These are phyloP conservation scores for Apteryx owenii DNA, from an alignment of 2,113 vertebrate genomes.

Conservation along the genomic window DNA sequence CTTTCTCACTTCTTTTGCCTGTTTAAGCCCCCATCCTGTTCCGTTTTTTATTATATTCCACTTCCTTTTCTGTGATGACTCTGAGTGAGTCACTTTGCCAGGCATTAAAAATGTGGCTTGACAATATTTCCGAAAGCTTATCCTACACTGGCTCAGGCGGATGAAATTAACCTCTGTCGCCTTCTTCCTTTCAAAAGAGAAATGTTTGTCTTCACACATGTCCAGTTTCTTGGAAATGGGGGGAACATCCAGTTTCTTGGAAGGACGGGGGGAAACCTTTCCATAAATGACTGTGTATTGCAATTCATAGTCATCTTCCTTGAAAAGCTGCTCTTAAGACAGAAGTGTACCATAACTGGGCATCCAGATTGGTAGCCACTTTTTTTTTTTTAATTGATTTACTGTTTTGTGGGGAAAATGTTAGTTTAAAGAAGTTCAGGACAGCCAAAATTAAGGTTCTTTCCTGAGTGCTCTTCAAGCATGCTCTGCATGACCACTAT, in stretches of 20 bases:
- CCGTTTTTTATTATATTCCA: constrained; percentile 70
- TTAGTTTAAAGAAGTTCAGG: background rate
- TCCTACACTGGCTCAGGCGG: constrained; percentile 1
- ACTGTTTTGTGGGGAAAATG: background rate
- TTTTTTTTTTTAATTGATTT: background rate
- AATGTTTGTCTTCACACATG: background rate
- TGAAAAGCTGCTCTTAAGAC: background rate
- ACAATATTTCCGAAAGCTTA: constrained; percentile 45
- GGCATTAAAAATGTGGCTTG: constrained; percentile 51
- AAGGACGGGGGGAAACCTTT: background rate
- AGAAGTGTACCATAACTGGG: background rate
- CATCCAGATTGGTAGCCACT: background rate
- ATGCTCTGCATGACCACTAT: background rate
- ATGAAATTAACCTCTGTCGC: constrained; percentile 64
- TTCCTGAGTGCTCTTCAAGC: background rate
- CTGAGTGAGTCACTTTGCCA: constrained; percentile 66
- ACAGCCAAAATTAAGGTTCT: constrained; percentile 19
- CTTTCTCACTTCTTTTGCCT: constrained; percentile 70
- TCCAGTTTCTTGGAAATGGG: constrained; percentile 54
- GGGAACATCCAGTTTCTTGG: background rate
- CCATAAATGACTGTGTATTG: constrained; percentile 6
- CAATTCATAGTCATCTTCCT: background rate
- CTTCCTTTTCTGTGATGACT: constrained; percentile 71
- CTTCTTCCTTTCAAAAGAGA: constrained; percentile 60
- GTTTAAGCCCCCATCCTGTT: constrained; percentile 69